Evolutionary conservation across 2,113 vertebrate species (phyloP).

Genomic region (Chamaea fasciata): DNA sequence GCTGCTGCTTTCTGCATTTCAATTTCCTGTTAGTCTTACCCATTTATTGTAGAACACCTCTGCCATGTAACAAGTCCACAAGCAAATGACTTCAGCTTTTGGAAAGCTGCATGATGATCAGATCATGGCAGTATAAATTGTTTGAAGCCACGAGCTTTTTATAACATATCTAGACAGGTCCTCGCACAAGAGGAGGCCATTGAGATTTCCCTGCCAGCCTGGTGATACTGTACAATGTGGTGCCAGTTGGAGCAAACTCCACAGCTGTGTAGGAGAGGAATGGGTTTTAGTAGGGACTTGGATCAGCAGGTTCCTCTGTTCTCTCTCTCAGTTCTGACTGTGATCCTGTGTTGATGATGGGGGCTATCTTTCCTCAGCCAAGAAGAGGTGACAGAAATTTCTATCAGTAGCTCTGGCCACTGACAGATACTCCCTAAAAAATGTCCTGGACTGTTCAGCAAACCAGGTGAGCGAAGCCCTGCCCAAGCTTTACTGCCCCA

Average conservation of each 20-base stretch:
- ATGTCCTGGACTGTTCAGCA: background rate
- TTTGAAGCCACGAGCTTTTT: background rate
- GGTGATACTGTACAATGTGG: background rate
- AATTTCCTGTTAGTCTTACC: background rate
- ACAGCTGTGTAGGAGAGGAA: background rate
- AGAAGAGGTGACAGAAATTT: background rate
- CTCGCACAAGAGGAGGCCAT: background rate
- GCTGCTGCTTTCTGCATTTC: background rate
- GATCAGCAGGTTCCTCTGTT: background rate
- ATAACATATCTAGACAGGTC: background rate
- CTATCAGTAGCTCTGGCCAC: background rate
- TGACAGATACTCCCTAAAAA: background rate
- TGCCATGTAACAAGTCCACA: background rate
- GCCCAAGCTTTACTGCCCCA: background rate
- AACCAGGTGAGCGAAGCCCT: background rate
- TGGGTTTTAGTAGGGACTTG: background rate
- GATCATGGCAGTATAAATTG: background rate
- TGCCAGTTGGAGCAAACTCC: background rate
- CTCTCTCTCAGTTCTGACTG: background rate
- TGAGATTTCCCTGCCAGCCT: accelerated
- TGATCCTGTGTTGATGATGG: background rate
- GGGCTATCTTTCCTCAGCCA: background rate
- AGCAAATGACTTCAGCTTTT: background rate
- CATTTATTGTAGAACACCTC: background rate
- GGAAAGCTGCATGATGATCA: background rate